Percentiles rank a stretch among this genome's conserved stretches.
Conservation (phyloP, 2,888 invertebrate species). For the Cephus pygmeus region DNA sequence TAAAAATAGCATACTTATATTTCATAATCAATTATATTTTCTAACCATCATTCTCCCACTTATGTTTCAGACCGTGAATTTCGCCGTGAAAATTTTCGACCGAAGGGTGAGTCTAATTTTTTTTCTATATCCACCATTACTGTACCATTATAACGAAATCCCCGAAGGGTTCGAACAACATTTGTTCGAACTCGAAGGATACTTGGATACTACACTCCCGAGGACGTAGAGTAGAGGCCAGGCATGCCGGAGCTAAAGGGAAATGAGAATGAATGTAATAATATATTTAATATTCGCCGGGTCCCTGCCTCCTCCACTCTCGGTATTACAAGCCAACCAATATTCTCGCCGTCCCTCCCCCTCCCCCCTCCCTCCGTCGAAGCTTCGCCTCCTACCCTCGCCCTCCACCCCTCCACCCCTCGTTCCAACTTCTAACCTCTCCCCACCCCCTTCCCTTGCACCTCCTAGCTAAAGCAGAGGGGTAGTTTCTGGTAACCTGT, state of each 20-base stretch:
- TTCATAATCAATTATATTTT: too few relatives aligned
- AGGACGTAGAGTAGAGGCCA: conserved; percentile 28
- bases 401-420: conserved; percentile 13
- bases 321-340: conserved; percentile 64
- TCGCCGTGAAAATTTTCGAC: background rate
- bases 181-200: conserved; percentile 30
- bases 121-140: background rate
- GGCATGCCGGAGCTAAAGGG: conserved; percentile 52
- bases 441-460: conserved; percentile 13
- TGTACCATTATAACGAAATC: too few relatives aligned
- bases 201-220: conserved; percentile 42
- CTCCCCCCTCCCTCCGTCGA: conserved; percentile 20
- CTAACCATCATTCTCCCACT: too few relatives aligned
- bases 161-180: too few relatives aligned
- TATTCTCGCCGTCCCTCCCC: conserved; percentile 56
- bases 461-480: background rate
- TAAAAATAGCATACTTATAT: too few relatives aligned
- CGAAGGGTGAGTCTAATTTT: background rate
- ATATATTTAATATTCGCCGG: conserved; percentile 65
- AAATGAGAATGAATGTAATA: conserved; percentile 65
- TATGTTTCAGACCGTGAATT: too few relatives aligned
- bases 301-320: conserved; percentile 56
- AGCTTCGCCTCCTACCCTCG: background rate
- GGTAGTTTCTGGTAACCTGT: conserved; percentile 9
- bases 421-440: conserved; percentile 7